These are phyloP conservation scores for Drosophila pandora DNA, from an alignment of 1,140 invertebrate genomes.

Conservation along the genomic window DNA sequence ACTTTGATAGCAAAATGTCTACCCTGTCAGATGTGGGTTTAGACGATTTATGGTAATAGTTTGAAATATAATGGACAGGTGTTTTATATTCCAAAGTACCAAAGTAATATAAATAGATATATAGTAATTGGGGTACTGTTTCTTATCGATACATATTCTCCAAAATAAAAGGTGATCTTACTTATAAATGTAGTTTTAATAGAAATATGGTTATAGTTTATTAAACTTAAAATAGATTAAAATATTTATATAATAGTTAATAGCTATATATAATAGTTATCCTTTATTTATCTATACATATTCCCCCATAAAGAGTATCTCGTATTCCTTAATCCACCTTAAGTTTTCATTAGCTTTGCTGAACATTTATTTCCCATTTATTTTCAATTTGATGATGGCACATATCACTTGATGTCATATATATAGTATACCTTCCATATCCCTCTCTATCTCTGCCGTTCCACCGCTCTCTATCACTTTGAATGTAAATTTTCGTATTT, in stretches of 20 bases:
- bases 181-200: too few species aligned
- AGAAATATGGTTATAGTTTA: too few species aligned
- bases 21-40: background rate
- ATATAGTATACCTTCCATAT: background rate
- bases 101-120: too few species aligned
- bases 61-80: too few species aligned
- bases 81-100: too few species aligned
- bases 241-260: too few species aligned
- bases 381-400: conserved; percentile 60
- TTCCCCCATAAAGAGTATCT: conserved; percentile 43
- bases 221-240: too few species aligned
- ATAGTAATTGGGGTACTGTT: too few species aligned
- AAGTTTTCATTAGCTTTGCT: background rate
- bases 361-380: conserved; percentile 38
- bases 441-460: conserved; percentile 2
- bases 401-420: conserved; percentile 40
- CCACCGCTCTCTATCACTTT: conserved; percentile 6
- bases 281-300: background rate
- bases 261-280: too few species aligned
- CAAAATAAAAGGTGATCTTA: too few species aligned
- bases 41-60: too few species aligned
- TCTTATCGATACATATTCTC: too few species aligned
- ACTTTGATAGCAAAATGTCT: background rate
- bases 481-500: conserved; percentile 42
- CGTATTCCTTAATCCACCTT: conserved; percentile 14